phyloP scores from a whole-genome alignment of 92 coral and sea anemone species.

The Montipora capitata region DNA sequence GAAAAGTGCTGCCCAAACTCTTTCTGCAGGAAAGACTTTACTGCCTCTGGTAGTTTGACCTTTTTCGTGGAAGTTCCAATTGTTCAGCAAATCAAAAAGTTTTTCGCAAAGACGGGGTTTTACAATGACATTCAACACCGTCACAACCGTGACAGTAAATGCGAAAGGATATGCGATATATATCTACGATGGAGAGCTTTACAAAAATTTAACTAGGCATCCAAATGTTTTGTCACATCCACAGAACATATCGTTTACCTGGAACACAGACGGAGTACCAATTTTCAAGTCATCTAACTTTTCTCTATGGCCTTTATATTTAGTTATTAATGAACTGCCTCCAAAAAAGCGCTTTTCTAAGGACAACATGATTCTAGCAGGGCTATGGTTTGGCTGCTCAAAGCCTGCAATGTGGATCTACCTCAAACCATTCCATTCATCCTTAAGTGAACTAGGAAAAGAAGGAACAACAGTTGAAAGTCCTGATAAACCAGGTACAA shows the following conservation, averaged over 20 bases:
- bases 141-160: not conserved
- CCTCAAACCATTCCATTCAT: constrained; percentile 37
- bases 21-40: constrained; percentile 38
- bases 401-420: constrained; percentile 51
- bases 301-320: constrained; percentile 53
- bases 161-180: not conserved
- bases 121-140: not conserved
- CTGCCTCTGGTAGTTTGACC: constrained; percentile 25
- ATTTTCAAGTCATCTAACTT: constrained; percentile 42
- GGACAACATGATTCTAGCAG: constrained; percentile 43
- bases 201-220: not conserved
- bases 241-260: too few species aligned
- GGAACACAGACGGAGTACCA: constrained; percentile 60
- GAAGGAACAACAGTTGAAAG: constrained; percentile 19
- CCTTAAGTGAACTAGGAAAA: not conserved
- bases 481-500: constrained; percentile 1
- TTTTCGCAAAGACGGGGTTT: not conserved
- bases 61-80: constrained; percentile 60
- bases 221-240: too few species aligned
- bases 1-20: constrained; percentile 40
- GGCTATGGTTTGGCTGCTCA: constrained; percentile 57
- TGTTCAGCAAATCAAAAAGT: not conserved
- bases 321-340: constrained; percentile 45
- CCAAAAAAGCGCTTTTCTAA: constrained; percentile 19
- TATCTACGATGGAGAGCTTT: constrained; percentile 19